These are phyloP conservation scores for Noctua fimbriata DNA, from an alignment of 2,888 invertebrate species.

Conservation along the genomic window DNA sequence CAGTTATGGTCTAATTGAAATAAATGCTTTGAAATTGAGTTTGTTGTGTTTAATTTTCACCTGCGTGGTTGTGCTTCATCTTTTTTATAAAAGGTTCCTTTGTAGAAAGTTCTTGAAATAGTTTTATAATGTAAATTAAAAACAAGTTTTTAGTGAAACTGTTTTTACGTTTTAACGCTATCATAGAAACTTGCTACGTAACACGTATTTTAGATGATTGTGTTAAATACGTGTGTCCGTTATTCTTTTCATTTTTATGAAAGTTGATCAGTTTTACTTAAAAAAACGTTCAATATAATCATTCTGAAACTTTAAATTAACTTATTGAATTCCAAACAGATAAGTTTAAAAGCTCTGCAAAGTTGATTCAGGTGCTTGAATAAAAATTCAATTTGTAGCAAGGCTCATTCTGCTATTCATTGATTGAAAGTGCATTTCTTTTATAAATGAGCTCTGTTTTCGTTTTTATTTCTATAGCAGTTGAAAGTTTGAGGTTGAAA, in stretches of 20 bases:
- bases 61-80: not conserved
- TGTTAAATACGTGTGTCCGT: too few relatives aligned
- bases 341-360: conserved; percentile 40
- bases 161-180: not conserved
- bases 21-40: too few relatives aligned
- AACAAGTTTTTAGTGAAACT: not conserved
- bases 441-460: conserved; percentile 12
- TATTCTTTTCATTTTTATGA: too few relatives aligned
- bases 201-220: not conserved
- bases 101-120: conserved; percentile 17
- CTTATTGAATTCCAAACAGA: conserved; percentile 28
- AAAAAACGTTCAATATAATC: not conserved
- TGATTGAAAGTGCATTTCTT: conserved; percentile 39
- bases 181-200: not conserved
- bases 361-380: conserved; percentile 43
- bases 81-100: not conserved
- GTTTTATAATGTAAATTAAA: conserved; percentile 13
- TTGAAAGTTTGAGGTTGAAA: not conserved
- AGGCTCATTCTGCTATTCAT: conserved; percentile 11
- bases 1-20: too few relatives aligned
- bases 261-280: not conserved
- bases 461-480: not conserved
- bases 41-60: conserved; percentile 13
- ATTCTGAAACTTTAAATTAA: conserved; percentile 22
- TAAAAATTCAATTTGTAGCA: conserved; percentile 44